phyloP scores from a whole-genome alignment of 1,140 invertebrate genomes.

The Zaprionus kolodkinae region DNA sequence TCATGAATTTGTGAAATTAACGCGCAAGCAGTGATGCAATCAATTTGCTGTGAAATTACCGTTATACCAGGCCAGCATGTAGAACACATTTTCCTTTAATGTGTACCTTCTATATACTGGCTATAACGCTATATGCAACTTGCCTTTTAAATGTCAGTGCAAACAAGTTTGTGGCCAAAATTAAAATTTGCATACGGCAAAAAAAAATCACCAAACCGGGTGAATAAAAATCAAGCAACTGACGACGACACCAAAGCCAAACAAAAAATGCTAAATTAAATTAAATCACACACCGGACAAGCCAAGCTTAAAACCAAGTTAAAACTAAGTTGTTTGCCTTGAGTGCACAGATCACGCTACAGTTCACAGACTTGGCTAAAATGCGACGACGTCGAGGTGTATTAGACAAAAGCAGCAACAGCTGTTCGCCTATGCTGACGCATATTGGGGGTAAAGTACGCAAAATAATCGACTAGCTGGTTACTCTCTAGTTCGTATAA shows the following conservation, averaged over 20 bases:
- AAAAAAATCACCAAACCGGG: constrained; percentile 33
- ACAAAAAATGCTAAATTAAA: constrained; percentile 34
- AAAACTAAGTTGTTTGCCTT: constrained; percentile 45
- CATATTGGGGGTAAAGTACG: not conserved
- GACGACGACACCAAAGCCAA: constrained; percentile 8
- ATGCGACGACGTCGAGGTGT: constrained; percentile 11
- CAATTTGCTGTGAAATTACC: constrained; percentile 26
- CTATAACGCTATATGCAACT: not conserved
- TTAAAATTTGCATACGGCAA: constrained; percentile 33
- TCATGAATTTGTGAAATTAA: constrained; percentile 77
- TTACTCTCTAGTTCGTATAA: not conserved
- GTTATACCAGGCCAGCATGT: constrained; percentile 5
- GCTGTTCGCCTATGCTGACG: constrained; percentile 11
- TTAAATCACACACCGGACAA: constrained; percentile 43
- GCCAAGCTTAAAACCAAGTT: constrained; percentile 10
- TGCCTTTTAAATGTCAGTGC: constrained; percentile 45
- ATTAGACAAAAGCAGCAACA: constrained; percentile 31
- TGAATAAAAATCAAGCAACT: not conserved
- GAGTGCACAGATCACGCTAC: constrained; percentile 50
- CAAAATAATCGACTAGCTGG: not conserved
- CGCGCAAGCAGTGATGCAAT: constrained; percentile 59
- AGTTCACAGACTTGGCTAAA: constrained; percentile 35
- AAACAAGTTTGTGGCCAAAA: constrained; percentile 29
- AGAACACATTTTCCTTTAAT: constrained; percentile 1
- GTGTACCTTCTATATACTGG: not conserved